Evolutionary conservation across 1,140 invertebrate species (phyloP), one percentile per base, ranked within the genome.

Genomic region (Augochlora pura): DNA sequence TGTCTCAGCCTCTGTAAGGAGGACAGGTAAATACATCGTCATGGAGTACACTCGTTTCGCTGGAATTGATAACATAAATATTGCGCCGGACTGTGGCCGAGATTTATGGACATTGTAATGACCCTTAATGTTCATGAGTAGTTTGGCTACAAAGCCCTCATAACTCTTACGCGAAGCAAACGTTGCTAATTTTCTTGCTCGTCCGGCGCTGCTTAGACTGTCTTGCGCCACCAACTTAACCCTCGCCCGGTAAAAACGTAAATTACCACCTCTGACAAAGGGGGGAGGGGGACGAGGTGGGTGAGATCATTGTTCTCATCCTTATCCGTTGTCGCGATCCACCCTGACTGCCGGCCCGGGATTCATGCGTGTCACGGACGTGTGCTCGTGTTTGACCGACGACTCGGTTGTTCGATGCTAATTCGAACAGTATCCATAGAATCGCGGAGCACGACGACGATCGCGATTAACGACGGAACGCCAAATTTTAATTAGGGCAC

Each of bases 101-200:
- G 86, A 91, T 91, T 91, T 90, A 90, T 88, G 80, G 87, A 65
- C 88, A 90, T 91, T 91, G 89, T 90, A 91, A 91, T 88, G 89
- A 91, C 84, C 90, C 89, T 91, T 91, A 90, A 91, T 90, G 90
- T 90, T 90, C 88, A 87, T 89, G 88, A 91, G 88, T 87, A 90
- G 88, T 90, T 89, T 87, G 87, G 84, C 85, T 88, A 82, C 82
- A 87, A 88, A 88, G 87, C 87, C 82, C 87, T 87, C 87, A 84
- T 90, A 90, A 89, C 88, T 90, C 87, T 88, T 77, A 80, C 72
- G 68, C 75, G 80, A 52, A 73, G 84, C 83, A 86, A 86, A 85
- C 84, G 84, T 86, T 85, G 80, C 90, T 91, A 91, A 91, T 90
- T 91, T 90, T 88, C 80, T 82, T 85, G 84, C 80, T 38, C 39